Base-by-base conservation (phyloP, 2,113 vertebrate species). In the Pelobates fuscus region DNA sequence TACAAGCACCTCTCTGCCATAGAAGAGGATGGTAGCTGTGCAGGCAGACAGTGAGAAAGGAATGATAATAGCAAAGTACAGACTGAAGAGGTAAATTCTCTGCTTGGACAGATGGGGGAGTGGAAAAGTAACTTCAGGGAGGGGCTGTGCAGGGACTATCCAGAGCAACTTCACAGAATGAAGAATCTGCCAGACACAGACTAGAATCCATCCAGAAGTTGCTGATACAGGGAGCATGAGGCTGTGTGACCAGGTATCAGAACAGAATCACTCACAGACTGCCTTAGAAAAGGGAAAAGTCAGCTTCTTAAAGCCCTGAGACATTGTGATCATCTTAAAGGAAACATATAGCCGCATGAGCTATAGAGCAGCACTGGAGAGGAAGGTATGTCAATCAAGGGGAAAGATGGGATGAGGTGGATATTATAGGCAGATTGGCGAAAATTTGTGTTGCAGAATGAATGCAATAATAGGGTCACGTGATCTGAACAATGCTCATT, bases 121-220 rank as follows among this genome's bases (percentile, higher is more conserved):
- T 66, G 66, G 72, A 66, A 43, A 46, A 77, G 64, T 68, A 58
- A 77, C 55, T 68, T 68, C 73, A 77, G 73, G 73, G 73, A 77
- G 73, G 67, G 73, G 73, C 65, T 68, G 63, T 60, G 41, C 30
- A 21, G 30, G 20, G 37, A 77, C 26, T 68, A 67, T 58, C 65
- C 43, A 61, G 55, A 52, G 43, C 41, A 37, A 77, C 63, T 76
- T 60, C 65, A 77, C 37, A 68, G 41, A 71, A 24, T 52, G 73
- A 68, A 52, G 8, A 68, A 61, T 77, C 64, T 68, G 17, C 55
- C 26, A 68, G 73, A 68, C 41, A 68, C 73, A 43, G 30, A 8
- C 37, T 17, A 5, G 20, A 15, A 67, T 76, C 72, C 64, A 24
- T 59, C 17, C 41, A 67, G 63, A 46, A 68, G 64, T 55, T 68